A percentile compares a stretch with the other conserved stretches of the same genome.
phyloP scores from a whole-genome alignment of 2,888 invertebrate species.

The Leptinotarsa tumamoca region DNA sequence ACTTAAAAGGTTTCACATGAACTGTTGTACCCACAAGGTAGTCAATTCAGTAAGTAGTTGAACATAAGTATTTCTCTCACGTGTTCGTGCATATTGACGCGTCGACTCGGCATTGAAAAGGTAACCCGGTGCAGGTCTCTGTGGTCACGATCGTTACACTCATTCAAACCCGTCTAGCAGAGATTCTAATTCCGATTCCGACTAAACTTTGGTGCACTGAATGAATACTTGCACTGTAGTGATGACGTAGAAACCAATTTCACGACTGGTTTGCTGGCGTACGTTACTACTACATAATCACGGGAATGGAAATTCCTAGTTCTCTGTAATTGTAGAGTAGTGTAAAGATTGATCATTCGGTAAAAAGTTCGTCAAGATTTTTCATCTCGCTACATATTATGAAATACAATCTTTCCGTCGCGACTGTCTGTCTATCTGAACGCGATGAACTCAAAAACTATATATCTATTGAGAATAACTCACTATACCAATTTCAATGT shows the following conservation, averaged over 20 bases:
- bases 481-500: too few relatives aligned
- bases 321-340: not conserved
- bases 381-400: not conserved
- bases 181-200: conserved; percentile 55
- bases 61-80: conserved; percentile 47
- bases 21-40: not conserved
- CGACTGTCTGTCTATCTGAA: too few relatives aligned
- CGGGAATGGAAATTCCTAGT: not conserved
- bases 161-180: conserved; percentile 57
- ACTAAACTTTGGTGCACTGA: conserved; percentile 45
- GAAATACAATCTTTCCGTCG: too few relatives aligned
- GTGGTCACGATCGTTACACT: conserved; percentile 60
- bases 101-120: conserved; percentile 65
- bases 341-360: not conserved
- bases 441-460: too few relatives aligned
- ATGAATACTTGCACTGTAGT: conserved; percentile 11
- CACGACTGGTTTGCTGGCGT: conserved; percentile 10
- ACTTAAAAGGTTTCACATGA: too few relatives aligned
- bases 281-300: conserved; percentile 5
- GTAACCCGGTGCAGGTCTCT: conserved; percentile 63
- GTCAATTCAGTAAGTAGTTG: conserved; percentile 21
- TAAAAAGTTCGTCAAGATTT: not conserved
- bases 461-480: too few relatives aligned
- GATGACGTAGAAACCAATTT: conserved; percentile 13
- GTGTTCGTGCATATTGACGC: conserved; percentile 59